These are phyloP conservation scores for Lepidurus apus DNA, from an alignment of 1,140 invertebrate species.

Conservation along the genomic window DNA sequence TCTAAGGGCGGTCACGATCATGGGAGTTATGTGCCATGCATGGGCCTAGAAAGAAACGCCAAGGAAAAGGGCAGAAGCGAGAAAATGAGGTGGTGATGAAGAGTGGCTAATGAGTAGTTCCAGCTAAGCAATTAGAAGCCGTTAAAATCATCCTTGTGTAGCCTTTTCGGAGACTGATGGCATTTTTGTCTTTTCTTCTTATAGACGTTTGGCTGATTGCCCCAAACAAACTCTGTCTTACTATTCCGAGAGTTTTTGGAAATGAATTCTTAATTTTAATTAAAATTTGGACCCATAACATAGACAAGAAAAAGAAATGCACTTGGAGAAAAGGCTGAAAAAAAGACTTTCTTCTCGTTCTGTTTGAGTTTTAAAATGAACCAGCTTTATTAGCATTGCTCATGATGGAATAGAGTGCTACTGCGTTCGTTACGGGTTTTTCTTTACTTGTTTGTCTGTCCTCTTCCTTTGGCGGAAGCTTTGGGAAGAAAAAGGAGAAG, in stretches of 20 bases:
- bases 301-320: too few relatives aligned
- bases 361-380: not conserved
- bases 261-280: too few relatives aligned
- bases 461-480: not conserved
- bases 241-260: too few relatives aligned
- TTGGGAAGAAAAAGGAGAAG: not conserved
- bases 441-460: not conserved
- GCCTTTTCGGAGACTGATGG: not conserved
- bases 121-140: not conserved
- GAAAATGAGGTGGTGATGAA: conserved; percentile 14
- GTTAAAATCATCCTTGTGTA: not conserved
- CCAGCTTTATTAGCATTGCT: not conserved
- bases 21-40: not conserved
- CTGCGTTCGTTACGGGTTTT: conserved; percentile 4
- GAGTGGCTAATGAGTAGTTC: not conserved
- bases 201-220: too few relatives aligned
- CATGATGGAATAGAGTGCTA: conserved; percentile 10
- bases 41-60: not conserved
- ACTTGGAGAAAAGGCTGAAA: not conserved
- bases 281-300: too few relatives aligned
- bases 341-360: not conserved
- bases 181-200: too few relatives aligned
- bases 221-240: too few relatives aligned
- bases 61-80: not conserved
- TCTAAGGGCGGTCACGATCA: not conserved